Evolutionary conservation across 35 echinoderm and acorn worm genomes (phyloP).

Genomic region (Nesometra sesokonis): DNA sequence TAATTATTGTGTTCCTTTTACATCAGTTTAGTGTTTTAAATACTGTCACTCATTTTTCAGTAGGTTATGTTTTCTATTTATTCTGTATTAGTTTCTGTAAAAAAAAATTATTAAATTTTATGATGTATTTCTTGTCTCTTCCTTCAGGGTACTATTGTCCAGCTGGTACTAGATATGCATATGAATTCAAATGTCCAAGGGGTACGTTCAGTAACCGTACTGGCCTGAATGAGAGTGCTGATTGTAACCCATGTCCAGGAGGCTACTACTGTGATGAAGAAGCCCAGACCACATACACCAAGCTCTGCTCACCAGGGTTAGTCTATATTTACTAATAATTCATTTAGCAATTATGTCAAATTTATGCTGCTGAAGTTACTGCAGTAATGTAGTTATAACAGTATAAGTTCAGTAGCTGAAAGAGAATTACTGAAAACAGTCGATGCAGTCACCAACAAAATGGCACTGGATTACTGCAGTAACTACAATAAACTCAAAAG

Average conservation of each 20-base stretch:
- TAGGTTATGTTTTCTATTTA: not conserved
- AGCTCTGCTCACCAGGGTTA: constrained; percentile 69
- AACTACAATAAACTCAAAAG: too few species aligned
- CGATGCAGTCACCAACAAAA: too few species aligned
- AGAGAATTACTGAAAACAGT: too few species aligned
- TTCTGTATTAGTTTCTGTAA: not conserved
- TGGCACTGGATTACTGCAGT: too few species aligned
- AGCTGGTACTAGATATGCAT: constrained; percentile 54
- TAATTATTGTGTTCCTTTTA: too few species aligned
- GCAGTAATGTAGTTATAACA: too few species aligned
- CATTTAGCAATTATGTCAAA: too few species aligned
- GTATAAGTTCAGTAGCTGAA: too few species aligned
- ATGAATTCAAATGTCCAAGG: constrained; percentile 68
- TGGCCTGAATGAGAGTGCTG: constrained; percentile 58
- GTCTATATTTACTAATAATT: not conserved
- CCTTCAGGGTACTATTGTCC: constrained; percentile 77
- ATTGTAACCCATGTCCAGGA: constrained; percentile 83
- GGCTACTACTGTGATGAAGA: constrained; percentile 77
- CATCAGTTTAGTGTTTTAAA: too few species aligned
- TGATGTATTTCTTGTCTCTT: too few species aligned
- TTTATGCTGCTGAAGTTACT: too few species aligned
- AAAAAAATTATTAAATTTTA: not conserved
- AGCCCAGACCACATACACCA: constrained; percentile 58
- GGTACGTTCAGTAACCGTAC: constrained; percentile 79
- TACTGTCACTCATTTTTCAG: too few species aligned